phyloP scores from a whole-genome alignment of 1,140 invertebrate species.

The Drosophila pseudoananassae region DNA sequence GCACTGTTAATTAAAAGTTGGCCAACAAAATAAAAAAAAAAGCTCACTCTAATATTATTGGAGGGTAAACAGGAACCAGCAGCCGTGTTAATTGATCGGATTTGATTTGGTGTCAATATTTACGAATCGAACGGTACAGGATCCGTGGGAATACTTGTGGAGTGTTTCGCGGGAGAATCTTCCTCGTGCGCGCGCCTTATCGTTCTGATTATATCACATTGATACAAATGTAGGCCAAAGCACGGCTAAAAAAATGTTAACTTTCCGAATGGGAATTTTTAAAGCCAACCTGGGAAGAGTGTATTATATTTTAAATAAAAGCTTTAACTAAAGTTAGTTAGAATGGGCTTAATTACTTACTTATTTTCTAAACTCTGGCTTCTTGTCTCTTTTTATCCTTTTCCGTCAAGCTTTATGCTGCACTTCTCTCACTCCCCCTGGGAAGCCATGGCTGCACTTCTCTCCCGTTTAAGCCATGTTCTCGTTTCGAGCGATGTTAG shows the following conservation, averaged over 20 bases:
- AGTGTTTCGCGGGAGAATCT: slow-evolving; percentile 47
- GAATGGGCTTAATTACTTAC: slow-evolving; percentile 20
- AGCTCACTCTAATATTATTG: slow-evolving; percentile 9
- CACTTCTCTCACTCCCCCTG: slow-evolving; percentile 27
- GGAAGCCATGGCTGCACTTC: slow-evolving; percentile 15
- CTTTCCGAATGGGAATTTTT: neutral
- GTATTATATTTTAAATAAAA: neutral
- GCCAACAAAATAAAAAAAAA: no score
- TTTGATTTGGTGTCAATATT: slow-evolving; percentile 40
- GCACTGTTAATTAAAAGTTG: neutral
- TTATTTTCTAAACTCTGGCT: slow-evolving; percentile 6
- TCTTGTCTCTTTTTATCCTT: no score
- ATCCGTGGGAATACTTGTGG: slow-evolving; percentile 67
- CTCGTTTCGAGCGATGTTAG: slow-evolving; percentile 19
- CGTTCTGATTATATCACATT: slow-evolving; percentile 83
- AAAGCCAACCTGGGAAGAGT: neutral
- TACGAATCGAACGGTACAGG: slow-evolving; percentile 35
- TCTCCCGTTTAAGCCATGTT: slow-evolving; percentile 22
- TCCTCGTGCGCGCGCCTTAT: slow-evolving; percentile 67
- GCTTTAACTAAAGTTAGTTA: neutral
- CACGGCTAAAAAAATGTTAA: slow-evolving; percentile 42
- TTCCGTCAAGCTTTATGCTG: slow-evolving; percentile 34
- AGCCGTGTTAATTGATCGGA: slow-evolving; percentile 24
- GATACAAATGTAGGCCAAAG: slow-evolving; percentile 82
- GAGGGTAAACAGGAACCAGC: slow-evolving; percentile 21